Evolutionary conservation across 1,140 invertebrate species (phyloP).

Genomic region (Pseudobourletiella spinata): DNA sequence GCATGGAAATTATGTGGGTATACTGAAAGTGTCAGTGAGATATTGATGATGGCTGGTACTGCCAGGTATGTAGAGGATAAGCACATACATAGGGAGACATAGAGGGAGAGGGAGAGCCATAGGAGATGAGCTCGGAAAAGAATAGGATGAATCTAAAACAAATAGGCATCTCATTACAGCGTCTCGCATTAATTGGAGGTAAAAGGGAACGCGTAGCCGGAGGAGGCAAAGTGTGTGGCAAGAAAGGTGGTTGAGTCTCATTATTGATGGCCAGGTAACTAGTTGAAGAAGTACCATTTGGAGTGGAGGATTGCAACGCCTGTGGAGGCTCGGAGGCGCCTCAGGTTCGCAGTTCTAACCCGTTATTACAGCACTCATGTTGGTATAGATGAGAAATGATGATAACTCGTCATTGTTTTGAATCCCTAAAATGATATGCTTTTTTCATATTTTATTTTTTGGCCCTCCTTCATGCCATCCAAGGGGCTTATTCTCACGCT

Average conservation of each 20-base stretch:
- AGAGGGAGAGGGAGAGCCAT: neutral
- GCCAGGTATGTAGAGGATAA: constrained; percentile 1
- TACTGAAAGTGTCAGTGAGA: constrained; percentile 26
- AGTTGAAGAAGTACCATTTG: constrained; percentile 29
- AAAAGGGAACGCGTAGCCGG: constrained; percentile 26
- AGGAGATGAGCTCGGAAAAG: neutral
- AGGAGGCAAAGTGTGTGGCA: constrained; percentile 31
- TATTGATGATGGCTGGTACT: constrained; percentile 21
- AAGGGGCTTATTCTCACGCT: constrained; percentile 30
- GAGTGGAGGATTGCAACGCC: constrained; percentile 24
- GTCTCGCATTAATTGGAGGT: constrained; percentile 34
- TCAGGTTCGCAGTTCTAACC: constrained; percentile 28
- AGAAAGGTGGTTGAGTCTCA: constrained; percentile 27
- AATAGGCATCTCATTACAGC: constrained; percentile 32
- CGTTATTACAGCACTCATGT: constrained; percentile 28
- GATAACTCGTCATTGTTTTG: constrained; percentile 31
- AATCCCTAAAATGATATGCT: constrained; percentile 24
- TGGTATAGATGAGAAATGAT: constrained; percentile 31
- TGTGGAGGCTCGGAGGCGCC: constrained; percentile 22
- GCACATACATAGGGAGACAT: neutral
- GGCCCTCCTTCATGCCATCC: constrained; percentile 20
- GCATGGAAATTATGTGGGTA: constrained; percentile 17
- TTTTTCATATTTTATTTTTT: constrained; percentile 11
- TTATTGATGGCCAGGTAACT: constrained; percentile 28
- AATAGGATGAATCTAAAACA: constrained; percentile 18